phyloP scores from a whole-genome alignment of 2,797 vertebrate species.

The Rhinogobio ventralis region DNA sequence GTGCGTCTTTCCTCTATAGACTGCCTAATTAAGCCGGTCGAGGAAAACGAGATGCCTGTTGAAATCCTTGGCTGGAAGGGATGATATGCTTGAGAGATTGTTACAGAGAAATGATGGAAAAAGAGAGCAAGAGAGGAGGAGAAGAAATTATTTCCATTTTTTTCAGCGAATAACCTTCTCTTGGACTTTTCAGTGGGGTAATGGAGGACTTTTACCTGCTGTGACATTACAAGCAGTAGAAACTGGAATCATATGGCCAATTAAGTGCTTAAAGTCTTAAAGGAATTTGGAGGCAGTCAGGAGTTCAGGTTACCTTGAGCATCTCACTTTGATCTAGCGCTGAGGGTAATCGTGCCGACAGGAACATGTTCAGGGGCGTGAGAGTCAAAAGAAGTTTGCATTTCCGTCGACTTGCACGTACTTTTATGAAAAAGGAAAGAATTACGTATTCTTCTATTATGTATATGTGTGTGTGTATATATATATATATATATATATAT shows the following conservation, averaged over 20 bases:
- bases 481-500: too few relatives aligned
- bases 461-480: too few relatives aligned
- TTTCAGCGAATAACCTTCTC: constrained; percentile 45
- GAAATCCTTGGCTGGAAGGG: constrained; percentile 40
- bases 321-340: constrained; percentile 72
- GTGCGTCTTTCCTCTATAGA: constrained; percentile 31
- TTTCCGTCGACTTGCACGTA: neutral
- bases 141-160: constrained; percentile 51
- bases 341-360: constrained; percentile 60
- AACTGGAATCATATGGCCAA: constrained; percentile 69
- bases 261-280: constrained; percentile 73
- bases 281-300: constrained; percentile 77
- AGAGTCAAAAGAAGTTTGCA: constrained; percentile 10
- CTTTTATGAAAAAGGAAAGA: neutral
- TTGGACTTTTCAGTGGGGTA: constrained; percentile 37
- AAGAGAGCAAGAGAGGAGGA: constrained; percentile 58
- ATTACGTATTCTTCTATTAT: neutral
- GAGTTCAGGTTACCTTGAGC: constrained; percentile 70
- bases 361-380: constrained; percentile 60
- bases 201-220: constrained; percentile 44
- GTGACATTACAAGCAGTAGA: constrained; percentile 62
- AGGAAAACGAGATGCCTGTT: constrained; percentile 31
- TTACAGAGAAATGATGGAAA: constrained; percentile 24
- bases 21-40: constrained; percentile 32
- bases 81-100: constrained; percentile 29